These are phyloP conservation scores for Azorinus chamasolen DNA, from an alignment of 2,888 invertebrate species.

Conservation along the genomic window DNA sequence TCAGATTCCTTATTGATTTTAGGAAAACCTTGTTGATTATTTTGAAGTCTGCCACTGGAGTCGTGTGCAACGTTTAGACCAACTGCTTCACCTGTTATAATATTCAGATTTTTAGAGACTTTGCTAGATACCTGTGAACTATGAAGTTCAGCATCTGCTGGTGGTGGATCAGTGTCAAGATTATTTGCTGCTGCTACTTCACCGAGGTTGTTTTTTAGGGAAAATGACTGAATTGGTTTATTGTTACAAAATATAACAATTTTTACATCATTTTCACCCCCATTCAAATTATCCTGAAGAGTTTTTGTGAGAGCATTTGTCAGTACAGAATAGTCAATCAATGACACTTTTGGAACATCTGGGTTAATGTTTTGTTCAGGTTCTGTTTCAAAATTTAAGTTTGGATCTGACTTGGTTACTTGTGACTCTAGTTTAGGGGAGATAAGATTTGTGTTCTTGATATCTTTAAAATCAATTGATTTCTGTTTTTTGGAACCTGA, in stretches of 20 bases:
- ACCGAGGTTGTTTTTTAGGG: slow-evolving; percentile 7
- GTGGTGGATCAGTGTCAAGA: neutral
- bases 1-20: neutral
- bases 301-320: slow-evolving; percentile 40
- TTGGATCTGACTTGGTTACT: neutral
- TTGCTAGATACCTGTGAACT: too few relatives aligned
- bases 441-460: slow-evolving; percentile 7
- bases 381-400: neutral
- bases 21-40: neutral
- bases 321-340: slow-evolving; percentile 41
- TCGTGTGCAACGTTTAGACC: neutral
- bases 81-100: neutral
- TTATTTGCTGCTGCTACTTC: neutral
- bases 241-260: slow-evolving; percentile 55
- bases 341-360: neutral
- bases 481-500: neutral
- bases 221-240: slow-evolving; percentile 49
- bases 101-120: neutral
- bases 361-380: neutral
- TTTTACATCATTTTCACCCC: slow-evolving; percentile 41
- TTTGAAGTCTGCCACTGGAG: neutral
- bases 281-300: slow-evolving; percentile 27
- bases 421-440: too few relatives aligned
- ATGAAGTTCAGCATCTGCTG: too few relatives aligned
- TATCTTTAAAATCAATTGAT: slow-evolving; percentile 13